Evolutionary conservation across 2,888 invertebrate species (phyloP).

Genomic region (Schizotus pectinicornis): DNA sequence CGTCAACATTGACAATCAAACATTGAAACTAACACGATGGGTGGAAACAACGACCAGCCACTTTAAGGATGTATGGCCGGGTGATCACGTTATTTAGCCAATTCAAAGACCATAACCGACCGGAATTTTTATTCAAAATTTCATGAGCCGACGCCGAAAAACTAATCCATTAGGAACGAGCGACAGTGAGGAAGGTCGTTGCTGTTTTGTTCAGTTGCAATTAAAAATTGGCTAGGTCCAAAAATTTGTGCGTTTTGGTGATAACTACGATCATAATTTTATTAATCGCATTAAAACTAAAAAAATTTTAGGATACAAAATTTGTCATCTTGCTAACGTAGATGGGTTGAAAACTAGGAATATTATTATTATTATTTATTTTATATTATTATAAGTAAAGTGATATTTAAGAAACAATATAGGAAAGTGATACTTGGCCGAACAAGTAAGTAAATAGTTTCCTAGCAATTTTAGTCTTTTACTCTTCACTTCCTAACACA

Average conservation of each 20-base stretch:
- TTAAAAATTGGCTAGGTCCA: background rate
- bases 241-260: background rate
- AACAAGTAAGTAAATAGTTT: no score
- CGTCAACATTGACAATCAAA: conserved; percentile 29
- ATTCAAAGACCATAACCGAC: conserved; percentile 50
- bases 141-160: conserved; percentile 30
- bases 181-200: background rate
- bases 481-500: no score
- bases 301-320: no score
- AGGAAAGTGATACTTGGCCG: no score
- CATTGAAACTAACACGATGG: conserved; percentile 3
- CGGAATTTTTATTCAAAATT: conserved; percentile 22
- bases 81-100: conserved; percentile 48
- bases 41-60: conserved; percentile 1
- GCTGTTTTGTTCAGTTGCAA: background rate
- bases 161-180: conserved; percentile 15
- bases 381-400: no score
- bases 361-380: no score
- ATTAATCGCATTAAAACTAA: no score
- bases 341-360: no score
- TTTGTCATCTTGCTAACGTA: no score
- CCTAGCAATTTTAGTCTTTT: no score
- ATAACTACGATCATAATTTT: no score
- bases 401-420: no score
- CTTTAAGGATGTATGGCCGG: conserved; percentile 48